Conservation (phyloP, 2,888 invertebrate species). For the Drosophila setosimentum region DNA sequence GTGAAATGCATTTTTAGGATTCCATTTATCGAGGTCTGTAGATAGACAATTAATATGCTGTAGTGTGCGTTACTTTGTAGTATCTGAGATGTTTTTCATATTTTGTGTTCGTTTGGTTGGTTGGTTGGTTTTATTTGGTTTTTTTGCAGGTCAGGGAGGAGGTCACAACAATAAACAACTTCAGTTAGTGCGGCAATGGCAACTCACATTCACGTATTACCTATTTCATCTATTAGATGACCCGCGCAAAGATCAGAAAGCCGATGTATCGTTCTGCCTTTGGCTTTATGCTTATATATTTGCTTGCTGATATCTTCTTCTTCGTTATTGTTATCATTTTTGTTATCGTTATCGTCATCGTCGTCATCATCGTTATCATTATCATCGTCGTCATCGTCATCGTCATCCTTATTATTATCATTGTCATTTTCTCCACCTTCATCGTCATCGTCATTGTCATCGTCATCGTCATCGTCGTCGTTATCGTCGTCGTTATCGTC, state of each 20-base stretch:
- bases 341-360: conserved; percentile 37
- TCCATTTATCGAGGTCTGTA: conserved; percentile 73
- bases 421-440: too few species aligned
- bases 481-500: conserved; percentile 82
- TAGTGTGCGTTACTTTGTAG: conserved; percentile 39
- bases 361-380: conserved; percentile 83
- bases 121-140: conserved; percentile 14
- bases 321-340: conserved; percentile 83
- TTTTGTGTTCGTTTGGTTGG: too few species aligned
- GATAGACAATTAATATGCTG: conserved; percentile 66
- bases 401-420: conserved; percentile 82
- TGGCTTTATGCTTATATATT: conserved; percentile 65
- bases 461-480: conserved; percentile 48
- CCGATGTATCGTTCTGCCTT: conserved; percentile 74
- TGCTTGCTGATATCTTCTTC: conserved; percentile 84
- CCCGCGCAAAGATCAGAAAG: conserved; percentile 80
- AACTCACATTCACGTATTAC: conserved; percentile 84
- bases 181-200: conserved; percentile 71
- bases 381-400: conserved; percentile 55
- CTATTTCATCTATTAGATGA: conserved; percentile 84
- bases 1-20: conserved; percentile 58
- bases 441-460: conserved; percentile 84
- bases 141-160: conserved; percentile 25
- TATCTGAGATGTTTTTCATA: conserved; percentile 14
- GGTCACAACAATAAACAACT: conserved; percentile 60